Percentiles rank a stretch among this genome's conserved stretches.
Conservation (phyloP, 2,888 invertebrate genomes). For the Caenorhabditis sp. region DNA sequence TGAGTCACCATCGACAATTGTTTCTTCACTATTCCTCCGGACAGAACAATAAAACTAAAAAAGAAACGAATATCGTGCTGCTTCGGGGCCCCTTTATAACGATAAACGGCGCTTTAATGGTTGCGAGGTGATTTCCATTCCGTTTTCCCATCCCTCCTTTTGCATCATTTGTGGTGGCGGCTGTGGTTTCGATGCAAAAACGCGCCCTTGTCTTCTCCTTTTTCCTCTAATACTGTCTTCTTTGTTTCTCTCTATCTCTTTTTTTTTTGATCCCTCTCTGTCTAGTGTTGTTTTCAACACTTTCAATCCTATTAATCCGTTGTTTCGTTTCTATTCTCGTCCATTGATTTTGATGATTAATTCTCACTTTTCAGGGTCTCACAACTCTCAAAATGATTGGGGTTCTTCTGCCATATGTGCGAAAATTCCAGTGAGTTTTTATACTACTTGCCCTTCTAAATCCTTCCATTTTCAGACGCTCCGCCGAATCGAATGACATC, state of each 20-base stretch:
- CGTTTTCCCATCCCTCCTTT: slow-evolving; percentile 41
- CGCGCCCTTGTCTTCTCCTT: slow-evolving; percentile 19
- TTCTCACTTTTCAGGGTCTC: slow-evolving; percentile 37
- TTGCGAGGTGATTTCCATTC: slow-evolving; percentile 27
- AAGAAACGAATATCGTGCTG: slow-evolving; percentile 4
- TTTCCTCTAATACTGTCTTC: slow-evolving; percentile 30
- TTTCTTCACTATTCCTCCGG: not conserved
- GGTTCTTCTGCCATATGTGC: slow-evolving; percentile 66
- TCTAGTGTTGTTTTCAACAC: slow-evolving; percentile 52
- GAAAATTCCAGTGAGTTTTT: slow-evolving; percentile 66
- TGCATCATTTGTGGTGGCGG: slow-evolving; percentile 36
- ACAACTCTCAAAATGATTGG: slow-evolving; percentile 66
- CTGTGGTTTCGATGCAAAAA: slow-evolving; percentile 34
- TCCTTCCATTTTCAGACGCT: slow-evolving; percentile 66
- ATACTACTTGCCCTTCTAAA: not conserved
- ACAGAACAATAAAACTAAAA: slow-evolving; percentile 1
- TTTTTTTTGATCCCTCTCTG: slow-evolving; percentile 20
- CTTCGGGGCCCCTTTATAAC: not conserved
- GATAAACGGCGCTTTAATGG: slow-evolving; percentile 54
- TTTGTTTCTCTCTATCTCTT: slow-evolving; percentile 4
- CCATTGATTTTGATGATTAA: not conserved
- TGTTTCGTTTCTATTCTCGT: not conserved
- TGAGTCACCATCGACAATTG: slow-evolving; percentile 20
- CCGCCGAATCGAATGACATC: slow-evolving; percentile 82
- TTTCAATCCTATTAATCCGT: slow-evolving; percentile 18